Base-by-base conservation (phyloP, 2,888 invertebrate species). In the Lasioglossum pauxillum region DNA sequence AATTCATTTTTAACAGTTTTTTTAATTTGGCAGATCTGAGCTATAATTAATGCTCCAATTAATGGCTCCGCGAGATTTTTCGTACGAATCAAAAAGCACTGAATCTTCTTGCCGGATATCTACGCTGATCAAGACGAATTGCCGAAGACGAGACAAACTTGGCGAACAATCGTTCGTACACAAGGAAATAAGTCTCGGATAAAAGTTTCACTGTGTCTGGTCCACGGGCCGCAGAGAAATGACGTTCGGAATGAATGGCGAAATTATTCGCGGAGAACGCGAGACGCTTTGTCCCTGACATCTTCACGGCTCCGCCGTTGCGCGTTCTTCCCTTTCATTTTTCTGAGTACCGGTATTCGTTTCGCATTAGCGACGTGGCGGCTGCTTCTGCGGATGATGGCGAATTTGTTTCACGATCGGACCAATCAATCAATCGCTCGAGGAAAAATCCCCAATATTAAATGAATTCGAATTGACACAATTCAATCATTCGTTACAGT, bases 41-140 rank as follows among this genome's bases (percentile, higher is more conserved):
- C 0, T 2, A 7, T 7, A 93, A 93, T 93, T 93, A 93, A 93
- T 93, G 90, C 90, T 81, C 81, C 83, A 78, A 27, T 23, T 49
- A 46, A 82, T 71, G 80, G 85, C 84, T 84, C 86, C 83, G 84
- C 84, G 89, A 91, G 92, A 92, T 93, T 93, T 93, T 93, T 91
- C 91, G 92, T 92, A 82, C 89, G 90, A 88, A 86, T 89, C 91
- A 90, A 86, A 83, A 87, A 80, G 64, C 82, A 82, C 82, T 83
- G 80, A 86, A 83, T 85, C 90, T 73, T 53, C 8, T 8, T 23
- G 23, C 23, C 23, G 23, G 49, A 53, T 23, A 23, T 53, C 49
- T 23, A 23, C 8, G 60, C 60, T 60, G 60, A 60, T 60, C 27
- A 14, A 60, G 64, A 64, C 19, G 31, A 64, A 64, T 64, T 27